phyloP scores from a whole-genome alignment of 2,888 invertebrate genomes.

The Troides aeacus region DNA sequence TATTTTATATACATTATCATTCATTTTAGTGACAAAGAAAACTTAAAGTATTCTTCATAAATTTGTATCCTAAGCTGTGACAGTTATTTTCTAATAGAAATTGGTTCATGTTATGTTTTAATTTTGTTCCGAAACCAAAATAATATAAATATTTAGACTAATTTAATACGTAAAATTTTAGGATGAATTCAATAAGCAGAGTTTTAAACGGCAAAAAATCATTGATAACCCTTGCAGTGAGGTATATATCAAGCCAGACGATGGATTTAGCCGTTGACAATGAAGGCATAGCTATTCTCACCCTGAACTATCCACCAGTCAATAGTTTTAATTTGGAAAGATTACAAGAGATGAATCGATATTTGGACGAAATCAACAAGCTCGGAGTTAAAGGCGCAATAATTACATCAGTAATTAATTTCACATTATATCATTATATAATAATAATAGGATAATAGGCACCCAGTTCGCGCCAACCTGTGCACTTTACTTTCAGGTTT shows the following conservation, averaged over 20 bases:
- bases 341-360: slow-evolving; percentile 77
- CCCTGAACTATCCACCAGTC: slow-evolving; percentile 85
- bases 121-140: not conserved
- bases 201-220: not conserved
- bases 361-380: slow-evolving; percentile 80
- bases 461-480: no score
- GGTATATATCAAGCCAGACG: slow-evolving; percentile 8
- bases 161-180: not conserved
- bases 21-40: no score
- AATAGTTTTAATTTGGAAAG: slow-evolving; percentile 86
- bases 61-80: no score
- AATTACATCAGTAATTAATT: slow-evolving; percentile 83
- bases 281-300: slow-evolving; percentile 83
- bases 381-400: slow-evolving; percentile 84
- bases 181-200: slow-evolving; percentile 16
- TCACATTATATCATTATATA: not conserved
- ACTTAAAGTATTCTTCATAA: no score
- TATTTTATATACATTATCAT: no score
- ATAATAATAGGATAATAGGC: not conserved
- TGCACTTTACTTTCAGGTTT: no score
- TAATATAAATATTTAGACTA: not conserved
- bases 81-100: no score
- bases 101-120: no score
- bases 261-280: slow-evolving; percentile 49
- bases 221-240: not conserved